Conservation (phyloP, 2,888 invertebrate genomes). For the Hymenopus coronatus region DNA sequence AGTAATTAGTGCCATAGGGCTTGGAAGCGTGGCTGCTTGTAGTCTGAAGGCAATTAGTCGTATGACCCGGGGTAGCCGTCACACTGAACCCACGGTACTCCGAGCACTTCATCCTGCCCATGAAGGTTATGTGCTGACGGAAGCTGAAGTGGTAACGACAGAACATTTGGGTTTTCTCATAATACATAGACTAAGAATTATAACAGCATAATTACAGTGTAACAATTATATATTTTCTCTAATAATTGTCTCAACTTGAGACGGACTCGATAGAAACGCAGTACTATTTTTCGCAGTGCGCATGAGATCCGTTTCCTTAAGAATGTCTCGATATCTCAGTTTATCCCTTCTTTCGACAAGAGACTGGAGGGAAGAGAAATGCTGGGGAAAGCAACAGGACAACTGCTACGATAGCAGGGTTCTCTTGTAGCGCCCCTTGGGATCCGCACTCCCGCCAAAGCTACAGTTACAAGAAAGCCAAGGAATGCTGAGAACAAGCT, state of each 20-base stretch:
- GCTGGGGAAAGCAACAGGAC: background rate
- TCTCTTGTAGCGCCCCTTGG: background rate
- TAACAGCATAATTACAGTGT: no score
- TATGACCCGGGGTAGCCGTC: no score
- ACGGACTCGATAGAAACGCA: background rate
- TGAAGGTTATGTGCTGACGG: no score
- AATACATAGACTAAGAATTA: no score
- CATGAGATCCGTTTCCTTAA: background rate
- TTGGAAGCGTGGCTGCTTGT: no score
- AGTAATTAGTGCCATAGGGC: no score
- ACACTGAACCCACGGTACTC: no score
- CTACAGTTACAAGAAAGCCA: background rate
- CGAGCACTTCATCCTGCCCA: no score
- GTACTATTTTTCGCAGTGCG: background rate
- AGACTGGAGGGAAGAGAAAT: background rate
- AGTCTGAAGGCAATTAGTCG: no score
- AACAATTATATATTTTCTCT: background rate
- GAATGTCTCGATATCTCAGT: background rate
- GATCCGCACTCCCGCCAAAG: background rate
- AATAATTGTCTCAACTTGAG: background rate
- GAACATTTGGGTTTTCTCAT: no score
- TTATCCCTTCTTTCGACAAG: background rate
- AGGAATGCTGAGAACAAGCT: background rate
- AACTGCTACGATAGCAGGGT: background rate
- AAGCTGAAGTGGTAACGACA: no score